Percentiles rank a stretch among this genome's conserved stretches.
phyloP scores from a whole-genome alignment of 2,113 vertebrate species.

The Aegypius monachus region DNA sequence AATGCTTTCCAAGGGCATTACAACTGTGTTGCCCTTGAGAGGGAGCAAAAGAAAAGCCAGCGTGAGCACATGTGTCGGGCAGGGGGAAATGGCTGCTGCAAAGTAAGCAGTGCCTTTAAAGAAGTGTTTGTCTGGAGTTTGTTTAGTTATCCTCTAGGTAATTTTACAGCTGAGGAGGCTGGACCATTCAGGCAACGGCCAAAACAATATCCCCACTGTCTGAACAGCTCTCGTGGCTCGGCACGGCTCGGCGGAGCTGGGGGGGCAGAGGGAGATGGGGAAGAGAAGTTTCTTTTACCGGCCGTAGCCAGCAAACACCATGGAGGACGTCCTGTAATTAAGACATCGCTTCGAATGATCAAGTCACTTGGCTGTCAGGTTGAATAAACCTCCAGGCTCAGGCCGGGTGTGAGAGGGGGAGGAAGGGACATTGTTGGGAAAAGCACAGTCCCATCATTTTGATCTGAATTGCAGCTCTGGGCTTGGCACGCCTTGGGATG shows the following conservation, averaged over 20 bases:
- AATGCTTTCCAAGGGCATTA: not conserved
- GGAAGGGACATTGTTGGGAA: not conserved
- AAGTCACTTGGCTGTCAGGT: slow-evolving; percentile 47
- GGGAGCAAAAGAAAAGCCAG: slow-evolving; percentile 1
- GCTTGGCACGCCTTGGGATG: rapidly evolving
- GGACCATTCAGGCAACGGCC: slow-evolving; percentile 28
- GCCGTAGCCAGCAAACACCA: not conserved
- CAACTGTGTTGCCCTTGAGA: not conserved
- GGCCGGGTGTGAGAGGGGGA: not conserved
- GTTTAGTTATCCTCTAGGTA: slow-evolving; percentile 71
- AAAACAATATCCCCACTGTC: slow-evolving; percentile 71
- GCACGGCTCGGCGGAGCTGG: not conserved
- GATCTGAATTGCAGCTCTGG: not conserved
- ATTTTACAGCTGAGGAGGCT: slow-evolving; percentile 64
- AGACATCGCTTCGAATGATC: not conserved
- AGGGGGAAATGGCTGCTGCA: slow-evolving; percentile 50
- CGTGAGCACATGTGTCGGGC: not conserved
- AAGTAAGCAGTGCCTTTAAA: slow-evolving; percentile 63
- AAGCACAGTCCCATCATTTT: not conserved
- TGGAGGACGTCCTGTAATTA: slow-evolving; percentile 57
- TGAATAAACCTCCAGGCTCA: slow-evolving; percentile 35
- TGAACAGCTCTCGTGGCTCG: not conserved
- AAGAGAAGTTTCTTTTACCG: slow-evolving; percentile 2
- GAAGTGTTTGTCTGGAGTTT: slow-evolving; percentile 67
- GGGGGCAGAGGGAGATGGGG: not conserved